Evolutionary conservation across 2,113 vertebrate species (phyloP), one percentile per base, ranked within the genome.

Genomic region (Reinhardtius hippoglossoides): DNA sequence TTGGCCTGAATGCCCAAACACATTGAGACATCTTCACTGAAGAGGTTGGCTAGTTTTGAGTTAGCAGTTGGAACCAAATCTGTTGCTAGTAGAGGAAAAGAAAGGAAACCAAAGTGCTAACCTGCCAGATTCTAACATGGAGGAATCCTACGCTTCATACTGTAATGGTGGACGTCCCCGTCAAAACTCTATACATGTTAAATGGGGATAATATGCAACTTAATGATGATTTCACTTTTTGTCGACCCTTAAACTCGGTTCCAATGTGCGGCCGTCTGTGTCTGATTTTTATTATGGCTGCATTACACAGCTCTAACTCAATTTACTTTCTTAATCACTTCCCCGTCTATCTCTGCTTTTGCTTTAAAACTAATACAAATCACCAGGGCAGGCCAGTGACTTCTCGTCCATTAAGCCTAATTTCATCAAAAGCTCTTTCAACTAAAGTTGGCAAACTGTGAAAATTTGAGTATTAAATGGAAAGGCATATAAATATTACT

Each of bases 1-100:
- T 89, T 90, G 91, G 91, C 85, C 81, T 66, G 61, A 69, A 85
- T 83, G 87, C 82, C 65, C 82, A 52, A 86, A 80, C 87, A 86
- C 77, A 86, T 74, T 82, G 89, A 90, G 85, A 89, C 89, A 89
- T 92, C 89, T 91, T 90, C 70, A 89, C 70, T 89, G 84, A 87
- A 92, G 87, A 88, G 88, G 84, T 56, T 87, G 85, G 85, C 77
- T 80, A 78, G 74, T 71, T 87, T 72, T 67, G 78, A 83, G 73
- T 80, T 84, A 81, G 77, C 76, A 78, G 86, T 82, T 80, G 83
- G 87, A 88, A 64, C 82, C 76, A 74, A 83, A 88, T 86, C 58
- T 20, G 71, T 23, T 37, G 24, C 23, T 46, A 20, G 54, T 20
- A 40, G 40, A 31, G 27, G 18, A 61, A 1, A 74, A 31, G 27